phyloP scores from a whole-genome alignment of 2,797 vertebrate genomes.

The Eulemur albifrons region DNA sequence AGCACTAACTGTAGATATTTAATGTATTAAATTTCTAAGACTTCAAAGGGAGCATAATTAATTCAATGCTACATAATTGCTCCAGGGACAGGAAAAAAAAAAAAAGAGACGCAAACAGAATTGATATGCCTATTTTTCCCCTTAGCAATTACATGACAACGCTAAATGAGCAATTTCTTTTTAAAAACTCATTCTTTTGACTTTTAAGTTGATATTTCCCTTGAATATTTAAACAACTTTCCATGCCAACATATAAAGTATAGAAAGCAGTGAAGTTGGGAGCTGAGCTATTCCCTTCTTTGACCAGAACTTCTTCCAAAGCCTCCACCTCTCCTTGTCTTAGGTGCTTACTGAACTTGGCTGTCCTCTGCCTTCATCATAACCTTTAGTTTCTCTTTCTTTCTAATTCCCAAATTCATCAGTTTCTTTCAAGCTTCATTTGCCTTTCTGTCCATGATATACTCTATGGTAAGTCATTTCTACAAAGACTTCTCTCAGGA shows the following conservation, averaged over 20 bases:
- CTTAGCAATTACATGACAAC: conserved; percentile 50
- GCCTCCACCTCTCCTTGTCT: not conserved
- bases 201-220: conserved; percentile 21
- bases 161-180: conserved; percentile 51
- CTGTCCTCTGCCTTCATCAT: not conserved
- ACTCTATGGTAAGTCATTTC: not conserved
- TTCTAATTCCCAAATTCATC: not conserved
- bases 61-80: conserved; percentile 54
- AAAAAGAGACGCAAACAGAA: conserved; percentile 38
- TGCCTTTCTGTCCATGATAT: not conserved
- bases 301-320: not conserved
- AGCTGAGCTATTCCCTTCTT: not conserved
- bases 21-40: conserved; percentile 51
- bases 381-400: not conserved
- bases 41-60: conserved; percentile 69
- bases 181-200: conserved; percentile 30
- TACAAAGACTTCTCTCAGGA: not conserved
- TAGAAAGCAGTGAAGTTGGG: not conserved
- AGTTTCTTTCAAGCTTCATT: not conserved
- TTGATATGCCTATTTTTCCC: conserved; percentile 2
- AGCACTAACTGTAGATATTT: conserved; percentile 27
- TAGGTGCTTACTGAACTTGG: not conserved
- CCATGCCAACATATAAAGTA: not conserved
- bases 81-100: conserved; percentile 4
- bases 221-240: conserved; percentile 19